A percentile compares a stretch with the other conserved stretches of the same genome.
Conservation (phyloP, 2,113 vertebrate genomes). For the Proteles cristata region DNA sequence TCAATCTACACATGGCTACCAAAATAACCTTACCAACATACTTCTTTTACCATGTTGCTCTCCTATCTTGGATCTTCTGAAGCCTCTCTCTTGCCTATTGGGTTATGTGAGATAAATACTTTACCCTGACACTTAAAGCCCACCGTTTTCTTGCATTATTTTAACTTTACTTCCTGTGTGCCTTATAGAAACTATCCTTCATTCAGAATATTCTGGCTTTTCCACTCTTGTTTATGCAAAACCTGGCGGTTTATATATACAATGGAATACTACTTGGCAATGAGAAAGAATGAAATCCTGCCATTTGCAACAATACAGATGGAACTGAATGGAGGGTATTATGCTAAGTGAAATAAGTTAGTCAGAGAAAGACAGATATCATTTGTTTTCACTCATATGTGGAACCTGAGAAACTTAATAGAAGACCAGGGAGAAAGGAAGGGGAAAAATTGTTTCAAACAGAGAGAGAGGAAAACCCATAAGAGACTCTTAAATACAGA, state of each 20-base stretch:
- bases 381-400: too few relatives aligned
- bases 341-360: too few relatives aligned
- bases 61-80: background rate
- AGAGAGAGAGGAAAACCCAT: too few relatives aligned
- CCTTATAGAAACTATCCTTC: conserved; percentile 1
- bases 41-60: background rate
- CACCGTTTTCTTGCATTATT: background rate
- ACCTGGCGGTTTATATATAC: background rate
- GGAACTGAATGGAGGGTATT: too few relatives aligned
- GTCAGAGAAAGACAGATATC: too few relatives aligned
- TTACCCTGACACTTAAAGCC: background rate
- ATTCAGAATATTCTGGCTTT: background rate
- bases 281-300: too few relatives aligned
- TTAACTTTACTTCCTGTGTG: conserved; percentile 25
- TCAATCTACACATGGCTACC: background rate
- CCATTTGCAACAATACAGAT: too few relatives aligned
- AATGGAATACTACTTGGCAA: too few relatives aligned
- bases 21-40: background rate
- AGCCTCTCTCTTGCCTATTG: background rate
- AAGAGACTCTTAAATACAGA: too few relatives aligned
- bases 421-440: too few relatives aligned
- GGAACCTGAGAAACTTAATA: too few relatives aligned
- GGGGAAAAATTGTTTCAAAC: too few relatives aligned
- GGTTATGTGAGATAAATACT: conserved; percentile 31
- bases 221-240: background rate